phyloP scores from a whole-genome alignment of 2,113 vertebrate species.

The Dicrurus megarhynchus region DNA sequence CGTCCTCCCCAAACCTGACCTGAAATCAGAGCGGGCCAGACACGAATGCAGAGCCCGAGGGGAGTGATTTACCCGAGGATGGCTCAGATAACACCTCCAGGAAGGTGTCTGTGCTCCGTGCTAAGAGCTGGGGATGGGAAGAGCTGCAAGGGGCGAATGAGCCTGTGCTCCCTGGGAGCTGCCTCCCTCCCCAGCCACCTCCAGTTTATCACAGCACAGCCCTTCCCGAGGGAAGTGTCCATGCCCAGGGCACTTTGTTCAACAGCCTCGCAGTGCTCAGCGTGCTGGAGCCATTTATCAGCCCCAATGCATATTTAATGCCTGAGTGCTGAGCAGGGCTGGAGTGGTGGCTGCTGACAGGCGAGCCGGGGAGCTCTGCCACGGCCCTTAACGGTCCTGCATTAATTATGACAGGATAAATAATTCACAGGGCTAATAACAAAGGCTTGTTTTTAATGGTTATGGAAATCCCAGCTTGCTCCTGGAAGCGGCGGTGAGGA shows the following conservation, averaged over 20 bases:
- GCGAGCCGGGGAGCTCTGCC: background rate
- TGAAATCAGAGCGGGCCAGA: background rate
- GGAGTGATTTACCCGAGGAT: background rate
- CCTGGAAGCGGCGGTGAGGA: background rate
- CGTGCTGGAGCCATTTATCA: background rate
- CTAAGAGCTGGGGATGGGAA: background rate
- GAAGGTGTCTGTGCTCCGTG: background rate
- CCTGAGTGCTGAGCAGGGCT: background rate
- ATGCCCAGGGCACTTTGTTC: background rate
- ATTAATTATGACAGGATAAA: conserved; percentile 38
- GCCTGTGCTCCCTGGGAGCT: background rate
- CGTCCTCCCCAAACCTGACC: background rate
- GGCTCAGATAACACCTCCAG: background rate
- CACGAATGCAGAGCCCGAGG: fast-evolving
- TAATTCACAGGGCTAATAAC: conserved; percentile 40
- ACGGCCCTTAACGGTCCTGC: background rate
- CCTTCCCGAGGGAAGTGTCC: background rate
- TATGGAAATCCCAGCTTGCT: background rate
- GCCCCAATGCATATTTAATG: conserved; percentile 16
- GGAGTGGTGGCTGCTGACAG: background rate
- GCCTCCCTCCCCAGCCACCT: background rate
- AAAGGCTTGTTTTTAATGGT: conserved; percentile 1
- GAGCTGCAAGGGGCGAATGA: fast-evolving
- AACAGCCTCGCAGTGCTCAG: background rate
- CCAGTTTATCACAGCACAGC: background rate